These are phyloP conservation scores for Catharus ustulatus DNA, from an alignment of 2,797 vertebrate species.

Conservation along the genomic window DNA sequence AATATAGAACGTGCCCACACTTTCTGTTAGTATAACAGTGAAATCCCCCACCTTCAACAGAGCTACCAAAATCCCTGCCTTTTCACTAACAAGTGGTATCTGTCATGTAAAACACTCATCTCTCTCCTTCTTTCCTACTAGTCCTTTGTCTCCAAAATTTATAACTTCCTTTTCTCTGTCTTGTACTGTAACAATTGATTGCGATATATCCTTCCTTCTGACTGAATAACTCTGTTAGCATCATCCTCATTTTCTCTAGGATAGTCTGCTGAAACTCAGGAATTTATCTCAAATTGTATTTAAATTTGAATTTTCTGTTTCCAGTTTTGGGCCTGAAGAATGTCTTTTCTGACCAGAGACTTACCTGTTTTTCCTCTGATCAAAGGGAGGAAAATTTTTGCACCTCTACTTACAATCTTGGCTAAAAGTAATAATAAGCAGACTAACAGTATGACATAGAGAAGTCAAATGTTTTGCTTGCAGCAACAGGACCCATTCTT, in stretches of 20 bases:
- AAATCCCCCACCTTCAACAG: neutral
- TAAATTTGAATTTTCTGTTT: neutral
- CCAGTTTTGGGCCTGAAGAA: neutral
- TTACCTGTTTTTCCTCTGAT: neutral
- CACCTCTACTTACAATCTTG: neutral
- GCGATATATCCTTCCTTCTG: neutral
- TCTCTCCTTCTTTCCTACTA: neutral
- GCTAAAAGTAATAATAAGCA: neutral
- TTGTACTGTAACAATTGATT: neutral
- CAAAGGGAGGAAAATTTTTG: neutral
- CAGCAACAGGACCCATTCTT: neutral
- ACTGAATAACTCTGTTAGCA: neutral
- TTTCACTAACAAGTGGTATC: neutral
- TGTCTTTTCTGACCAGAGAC: neutral
- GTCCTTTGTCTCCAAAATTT: neutral
- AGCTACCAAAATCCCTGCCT: neutral
- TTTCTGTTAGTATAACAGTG: neutral
- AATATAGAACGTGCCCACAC: rapidly evolving
- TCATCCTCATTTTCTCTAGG: neutral
- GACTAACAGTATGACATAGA: neutral
- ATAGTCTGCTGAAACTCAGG: neutral
- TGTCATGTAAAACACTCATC: neutral
- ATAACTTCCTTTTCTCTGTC: neutral
- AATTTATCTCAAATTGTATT: neutral
- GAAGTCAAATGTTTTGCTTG: neutral